phyloP scores from a whole-genome alignment of 2,113 vertebrate genomes.

The Sapajus apella region DNA sequence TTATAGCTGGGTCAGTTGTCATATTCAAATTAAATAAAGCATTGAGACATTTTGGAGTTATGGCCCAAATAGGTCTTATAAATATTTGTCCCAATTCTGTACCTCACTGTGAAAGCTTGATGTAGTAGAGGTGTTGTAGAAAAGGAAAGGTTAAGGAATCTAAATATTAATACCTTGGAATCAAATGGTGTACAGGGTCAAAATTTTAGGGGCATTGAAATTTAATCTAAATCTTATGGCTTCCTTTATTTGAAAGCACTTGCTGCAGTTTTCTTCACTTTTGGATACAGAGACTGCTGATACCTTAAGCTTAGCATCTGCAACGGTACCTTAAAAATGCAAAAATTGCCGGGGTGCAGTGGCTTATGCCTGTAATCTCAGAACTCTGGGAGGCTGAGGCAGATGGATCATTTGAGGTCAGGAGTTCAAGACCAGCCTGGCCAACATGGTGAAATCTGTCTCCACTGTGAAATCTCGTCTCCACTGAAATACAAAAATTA shows the following conservation, averaged over 20 bases:
- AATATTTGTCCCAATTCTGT: neutral
- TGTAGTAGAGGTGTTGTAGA: neutral
- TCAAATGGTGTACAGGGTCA: neutral
- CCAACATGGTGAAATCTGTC: too few species aligned
- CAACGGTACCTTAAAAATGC: neutral
- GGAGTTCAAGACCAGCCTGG: too few species aligned
- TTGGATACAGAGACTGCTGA: neutral
- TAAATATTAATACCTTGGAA: neutral
- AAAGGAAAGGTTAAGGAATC: neutral
- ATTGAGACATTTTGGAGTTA: constrained; percentile 40
- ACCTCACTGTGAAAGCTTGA: neutral
- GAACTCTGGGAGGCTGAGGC: too few species aligned
- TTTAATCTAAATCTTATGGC: neutral
- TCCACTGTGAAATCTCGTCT: too few species aligned
- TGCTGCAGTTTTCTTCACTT: neutral
- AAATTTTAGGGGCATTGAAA: neutral
- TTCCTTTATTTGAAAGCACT: neutral
- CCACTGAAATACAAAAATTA: too few species aligned
- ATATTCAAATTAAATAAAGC: neutral
- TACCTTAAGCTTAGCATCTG: neutral
- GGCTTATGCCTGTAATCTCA: too few species aligned
- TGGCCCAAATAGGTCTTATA: neutral
- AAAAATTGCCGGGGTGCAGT: neutral
- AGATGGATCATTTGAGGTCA: too few species aligned
- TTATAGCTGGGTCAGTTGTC: neutral